Base-by-base conservation (phyloP, 2,888 invertebrate genomes). In the Cheilosia urbana region DNA sequence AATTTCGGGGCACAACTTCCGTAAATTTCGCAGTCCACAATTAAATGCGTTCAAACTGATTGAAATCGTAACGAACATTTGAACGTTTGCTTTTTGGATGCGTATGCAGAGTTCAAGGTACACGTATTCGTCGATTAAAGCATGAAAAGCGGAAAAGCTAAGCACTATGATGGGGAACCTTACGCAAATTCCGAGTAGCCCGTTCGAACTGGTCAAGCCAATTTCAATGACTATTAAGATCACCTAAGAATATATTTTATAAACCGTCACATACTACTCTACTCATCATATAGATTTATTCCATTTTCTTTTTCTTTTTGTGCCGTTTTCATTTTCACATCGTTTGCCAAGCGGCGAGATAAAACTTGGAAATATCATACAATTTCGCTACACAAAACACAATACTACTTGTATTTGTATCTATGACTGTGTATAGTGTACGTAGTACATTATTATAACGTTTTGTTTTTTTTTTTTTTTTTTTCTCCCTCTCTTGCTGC, bases 201-300 rank as follows among this genome's bases (percentile, higher is more conserved):
- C 89, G 90, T 90, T 90, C 91, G 90, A 91, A 90, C 92, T 90
- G 90, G 90, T 89, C 90, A 90, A 90, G 89, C 89, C 88, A 89
- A 90, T 87, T 89, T 90, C 88, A 88, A 87, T 89, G 90, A 91
- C 91, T 92, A 89, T 79, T 77, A 73, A 80, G 87, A 79, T 81
- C 68, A 81, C 75, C 84, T 73, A 79, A 71, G 87, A 69, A 80
- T 84, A 84, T 83, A 78, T 80, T 87, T 87, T 80, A 84, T 84
- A 87, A 87, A 80, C 85, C 80, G 75, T 79, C 81, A 78, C 87
- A 87, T 73, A 73, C 72, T 76, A 69, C 78, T 90, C 90, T 73
- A 73, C 72, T 76, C 73, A 82, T 90, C 90, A 89, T 78, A 87
- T 78, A 87, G 87, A 82, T 69, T 76, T 68, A 71, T 80, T 76